Conservation (phyloP, 2,888 invertebrate species). For the Yponomeuta malinellus region DNA sequence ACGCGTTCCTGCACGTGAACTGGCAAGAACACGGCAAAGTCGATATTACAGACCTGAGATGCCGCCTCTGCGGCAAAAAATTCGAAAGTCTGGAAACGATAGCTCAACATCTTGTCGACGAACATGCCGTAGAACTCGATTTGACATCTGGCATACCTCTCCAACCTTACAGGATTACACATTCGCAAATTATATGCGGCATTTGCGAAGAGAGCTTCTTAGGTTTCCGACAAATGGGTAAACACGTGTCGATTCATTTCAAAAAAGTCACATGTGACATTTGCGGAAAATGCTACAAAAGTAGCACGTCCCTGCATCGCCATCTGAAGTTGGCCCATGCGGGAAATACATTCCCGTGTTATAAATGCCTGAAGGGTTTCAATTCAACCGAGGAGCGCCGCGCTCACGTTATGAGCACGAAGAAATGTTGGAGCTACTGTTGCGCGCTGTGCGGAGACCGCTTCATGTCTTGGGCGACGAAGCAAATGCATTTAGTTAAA, state of each 20-base stretch:
- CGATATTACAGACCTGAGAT: slow-evolving; percentile 16
- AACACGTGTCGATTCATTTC: slow-evolving; percentile 59
- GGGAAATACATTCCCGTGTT: slow-evolving; percentile 29
- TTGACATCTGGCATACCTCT: slow-evolving; percentile 21
- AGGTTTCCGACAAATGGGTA: slow-evolving; percentile 49
- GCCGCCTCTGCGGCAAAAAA: slow-evolving; percentile 13
- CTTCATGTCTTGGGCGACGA: slow-evolving; percentile 29
- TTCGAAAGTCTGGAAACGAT: slow-evolving; percentile 19
- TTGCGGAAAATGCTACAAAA: slow-evolving; percentile 60
- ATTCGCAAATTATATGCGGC: slow-evolving; percentile 39
- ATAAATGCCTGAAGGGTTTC: slow-evolving; percentile 39
- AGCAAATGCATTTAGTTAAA: slow-evolving; percentile 14
- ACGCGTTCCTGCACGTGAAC: slow-evolving; percentile 22
- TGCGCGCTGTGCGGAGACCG: slow-evolving; percentile 44
- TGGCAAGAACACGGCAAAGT: slow-evolving; percentile 7
- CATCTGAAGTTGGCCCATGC: slow-evolving; percentile 46
- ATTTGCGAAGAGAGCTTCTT: slow-evolving; percentile 47
- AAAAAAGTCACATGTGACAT: slow-evolving; percentile 56
- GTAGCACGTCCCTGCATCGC: slow-evolving; percentile 45
- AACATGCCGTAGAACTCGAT: slow-evolving; percentile 20
- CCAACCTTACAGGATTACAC: slow-evolving; percentile 31
- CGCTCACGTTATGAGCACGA: slow-evolving; percentile 35
- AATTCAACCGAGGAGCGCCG: slow-evolving; percentile 37
- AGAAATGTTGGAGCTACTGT: slow-evolving; percentile 41
- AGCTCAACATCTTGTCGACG: slow-evolving; percentile 21